A percentile compares a stretch with the other conserved stretches of the same genome.
phyloP scores from a whole-genome alignment of 2,797 vertebrate species.

The Falco cherrug region DNA sequence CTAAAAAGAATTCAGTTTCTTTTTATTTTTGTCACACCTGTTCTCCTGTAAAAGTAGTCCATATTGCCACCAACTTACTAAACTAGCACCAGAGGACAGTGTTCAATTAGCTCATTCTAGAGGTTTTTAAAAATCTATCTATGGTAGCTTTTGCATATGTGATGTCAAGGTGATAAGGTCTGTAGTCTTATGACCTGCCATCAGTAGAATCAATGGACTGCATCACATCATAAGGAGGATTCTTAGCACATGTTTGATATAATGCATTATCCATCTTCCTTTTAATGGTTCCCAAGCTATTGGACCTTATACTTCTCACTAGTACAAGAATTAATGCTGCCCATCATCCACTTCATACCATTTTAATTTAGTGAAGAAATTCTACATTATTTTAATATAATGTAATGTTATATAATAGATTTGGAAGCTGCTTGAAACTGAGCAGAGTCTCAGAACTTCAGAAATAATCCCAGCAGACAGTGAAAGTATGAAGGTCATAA shows the following conservation, averaged over 20 bases:
- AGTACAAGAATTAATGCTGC: slow-evolving; percentile 17
- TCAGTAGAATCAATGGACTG: not conserved
- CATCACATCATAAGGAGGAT: not conserved
- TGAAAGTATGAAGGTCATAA: slow-evolving; percentile 44
- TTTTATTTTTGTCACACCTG: not conserved
- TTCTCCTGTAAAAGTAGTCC: not conserved
- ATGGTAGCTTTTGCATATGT: not conserved
- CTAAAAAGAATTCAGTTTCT: not conserved
- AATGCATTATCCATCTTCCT: slow-evolving; percentile 1
- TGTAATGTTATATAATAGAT: slow-evolving; percentile 17
- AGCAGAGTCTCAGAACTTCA: slow-evolving; percentile 2
- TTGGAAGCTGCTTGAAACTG: slow-evolving; percentile 21
- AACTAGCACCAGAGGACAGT: not conserved
- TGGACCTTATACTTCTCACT: not conserved
- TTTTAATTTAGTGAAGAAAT: slow-evolving; percentile 36
- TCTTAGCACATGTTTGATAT: not conserved
- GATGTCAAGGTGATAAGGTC: slow-evolving; percentile 2
- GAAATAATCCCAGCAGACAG: slow-evolving; percentile 22
- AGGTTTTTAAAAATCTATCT: not conserved
- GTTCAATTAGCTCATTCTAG: not conserved
- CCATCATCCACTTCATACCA: not conserved
- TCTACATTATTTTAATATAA: slow-evolving; percentile 38
- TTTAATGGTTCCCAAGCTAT: slow-evolving; percentile 6
- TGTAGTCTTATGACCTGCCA: not conserved
- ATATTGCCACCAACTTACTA: not conserved